Conservation (phyloP, 1,140 invertebrate species). For the Zeugodacus cucurbitae region DNA sequence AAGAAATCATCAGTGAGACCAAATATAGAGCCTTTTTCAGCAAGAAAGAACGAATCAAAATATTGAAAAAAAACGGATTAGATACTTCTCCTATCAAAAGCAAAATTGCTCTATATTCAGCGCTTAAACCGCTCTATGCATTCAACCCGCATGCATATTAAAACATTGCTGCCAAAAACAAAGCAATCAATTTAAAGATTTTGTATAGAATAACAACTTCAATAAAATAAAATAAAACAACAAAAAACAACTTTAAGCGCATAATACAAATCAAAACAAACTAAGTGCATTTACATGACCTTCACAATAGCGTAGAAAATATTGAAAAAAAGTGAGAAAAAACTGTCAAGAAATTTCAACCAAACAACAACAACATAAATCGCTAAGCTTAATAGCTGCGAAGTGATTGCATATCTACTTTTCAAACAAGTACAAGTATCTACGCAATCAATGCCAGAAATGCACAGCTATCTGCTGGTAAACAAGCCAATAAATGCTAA, state of each 20-base stretch:
- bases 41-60: no score
- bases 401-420: not conserved
- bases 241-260: not conserved
- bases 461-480: not conserved
- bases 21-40: no score
- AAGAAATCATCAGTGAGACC: no score
- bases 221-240: not conserved
- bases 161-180: no score
- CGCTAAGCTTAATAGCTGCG: not conserved
- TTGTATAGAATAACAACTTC: not conserved
- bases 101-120: no score
- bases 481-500: constrained; percentile 36
- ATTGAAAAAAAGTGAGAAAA: not conserved
- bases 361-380: constrained; percentile 18
- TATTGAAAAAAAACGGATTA: no score
- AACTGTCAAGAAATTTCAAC: not conserved
- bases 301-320: not conserved
- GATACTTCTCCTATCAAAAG: no score
- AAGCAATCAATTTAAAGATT: no score
- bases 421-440: not conserved
- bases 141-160: no score
- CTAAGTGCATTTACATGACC: not conserved
- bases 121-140: no score
- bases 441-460: not conserved
- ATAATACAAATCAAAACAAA: not conserved